phyloP scores from a whole-genome alignment of 1,140 invertebrate species.

The Grapholita molesta region DNA sequence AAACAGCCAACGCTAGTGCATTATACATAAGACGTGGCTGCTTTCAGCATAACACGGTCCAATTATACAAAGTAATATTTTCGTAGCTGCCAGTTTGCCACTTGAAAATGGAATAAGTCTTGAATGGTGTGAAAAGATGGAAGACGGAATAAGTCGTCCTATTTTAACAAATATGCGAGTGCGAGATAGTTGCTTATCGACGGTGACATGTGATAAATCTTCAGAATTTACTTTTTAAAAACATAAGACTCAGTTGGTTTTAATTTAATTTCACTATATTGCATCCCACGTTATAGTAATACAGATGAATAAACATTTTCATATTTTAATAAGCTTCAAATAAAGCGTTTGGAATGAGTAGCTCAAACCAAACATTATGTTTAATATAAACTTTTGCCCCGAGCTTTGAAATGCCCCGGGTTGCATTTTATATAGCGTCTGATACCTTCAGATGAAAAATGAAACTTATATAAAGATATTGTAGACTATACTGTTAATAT shows the following conservation, averaged over 20 bases:
- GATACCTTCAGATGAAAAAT: constrained; percentile 2
- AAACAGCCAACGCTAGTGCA: not conserved
- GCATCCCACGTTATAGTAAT: not conserved
- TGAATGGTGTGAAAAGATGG: not conserved
- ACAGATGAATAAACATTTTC: not conserved
- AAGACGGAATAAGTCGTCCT: too few species aligned
- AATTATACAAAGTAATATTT: not conserved
- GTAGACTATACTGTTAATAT: not conserved
- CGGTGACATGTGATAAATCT: too few species aligned
- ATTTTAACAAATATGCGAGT: too few species aligned
- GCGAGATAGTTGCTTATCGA: too few species aligned
- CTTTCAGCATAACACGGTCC: not conserved
- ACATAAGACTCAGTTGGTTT: too few species aligned
- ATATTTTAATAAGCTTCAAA: constrained; percentile 17
- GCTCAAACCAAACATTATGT: constrained; percentile 16
- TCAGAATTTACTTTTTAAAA: too few species aligned
- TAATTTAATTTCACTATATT: not conserved
- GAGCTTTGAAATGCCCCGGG: constrained; percentile 4
- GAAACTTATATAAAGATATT: not conserved
- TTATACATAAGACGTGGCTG: not conserved
- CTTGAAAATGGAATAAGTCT: not conserved
- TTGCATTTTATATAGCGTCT: constrained; percentile 2
- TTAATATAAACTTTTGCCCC: constrained; percentile 11
- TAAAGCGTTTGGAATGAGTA: constrained; percentile 1
- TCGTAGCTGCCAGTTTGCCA: not conserved